phyloP scores from a whole-genome alignment of 2,888 invertebrate genomes.

The Quadroppia sp. region DNA sequence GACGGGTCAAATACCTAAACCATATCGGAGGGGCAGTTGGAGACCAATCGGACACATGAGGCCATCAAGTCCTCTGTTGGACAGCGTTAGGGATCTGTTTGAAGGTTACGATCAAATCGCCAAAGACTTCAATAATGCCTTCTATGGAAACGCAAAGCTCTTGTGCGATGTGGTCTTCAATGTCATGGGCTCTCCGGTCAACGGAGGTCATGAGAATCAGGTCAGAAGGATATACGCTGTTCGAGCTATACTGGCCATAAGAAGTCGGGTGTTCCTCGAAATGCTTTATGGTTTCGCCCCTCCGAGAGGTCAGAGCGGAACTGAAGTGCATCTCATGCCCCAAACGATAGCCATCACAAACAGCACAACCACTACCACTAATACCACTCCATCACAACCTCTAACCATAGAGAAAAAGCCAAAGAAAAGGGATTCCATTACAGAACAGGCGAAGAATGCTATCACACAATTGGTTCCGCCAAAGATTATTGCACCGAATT shows the following conservation, averaged over 20 bases:
- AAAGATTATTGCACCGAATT: slow-evolving; percentile 42
- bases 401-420: not conserved
- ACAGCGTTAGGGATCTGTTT: slow-evolving; percentile 87
- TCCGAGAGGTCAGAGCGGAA: slow-evolving; percentile 38
- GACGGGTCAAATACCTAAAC: slow-evolving; percentile 92
- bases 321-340: slow-evolving; percentile 20
- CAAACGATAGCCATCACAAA: not conserved
- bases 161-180: slow-evolving; percentile 80
- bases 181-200: slow-evolving; percentile 58
- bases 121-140: slow-evolving; percentile 83
- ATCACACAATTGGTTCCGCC: slow-evolving; percentile 42
- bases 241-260: slow-evolving; percentile 80
- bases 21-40: slow-evolving; percentile 81
- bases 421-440: slow-evolving; percentile 42
- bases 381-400: too few relatives aligned
- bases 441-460: slow-evolving; percentile 41
- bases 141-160: slow-evolving; percentile 75
- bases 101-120: slow-evolving; percentile 91
- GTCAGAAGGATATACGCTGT: slow-evolving; percentile 67
- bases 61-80: slow-evolving; percentile 83
- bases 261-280: slow-evolving; percentile 87
- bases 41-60: slow-evolving; percentile 91
- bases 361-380: not conserved
- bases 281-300: slow-evolving; percentile 92
- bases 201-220: slow-evolving; percentile 33